Evolutionary conservation across 2,888 invertebrate species (phyloP), one percentile per base, ranked within the genome.

Genomic region (Oxytorus armatus): DNA sequence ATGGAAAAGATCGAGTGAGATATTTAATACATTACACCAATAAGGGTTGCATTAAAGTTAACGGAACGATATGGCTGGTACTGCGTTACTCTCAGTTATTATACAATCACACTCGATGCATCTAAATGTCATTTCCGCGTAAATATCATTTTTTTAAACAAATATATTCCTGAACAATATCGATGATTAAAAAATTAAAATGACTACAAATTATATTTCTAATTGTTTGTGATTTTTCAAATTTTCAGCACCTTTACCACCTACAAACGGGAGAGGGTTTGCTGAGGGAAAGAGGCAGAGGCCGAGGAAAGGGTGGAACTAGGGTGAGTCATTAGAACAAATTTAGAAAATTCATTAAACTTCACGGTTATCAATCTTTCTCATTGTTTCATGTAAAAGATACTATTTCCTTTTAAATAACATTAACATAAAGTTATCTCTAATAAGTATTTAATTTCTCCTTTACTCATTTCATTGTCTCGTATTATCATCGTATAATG

Each of bases 181-280:
- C 23, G 42, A 16, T n/a, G 11, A 42, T 47, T 74, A 66, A 74
- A 47, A 75, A 82, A 79, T 61, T 78, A 65, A 76, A 63, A 33
- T 73, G 78, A 81, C 14, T n/a, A n/a, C n/a, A n/a, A 39, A 66
- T 14, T 7, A 39, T 23, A 29, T 57, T 53, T 44, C n/a, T 18
- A n/a, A 11, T 36, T 29, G 57, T 77, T 61, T 51, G 65, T 49
- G 65, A 49, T 84, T 80, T 81, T 65, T 57, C 59, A 72, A n/a
- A 83, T 77, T 91, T 91, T 66, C 90, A 92, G 92, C 92, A 92
- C 85, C 87, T 92, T 79, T 92, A 92, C 83, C 91, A 92, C 80
- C 85, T 92, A 83, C 92, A 92, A 81, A 92, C 92, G 33, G 92
- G 91, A 68, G 92, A 92, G 75, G 92, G 92, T 73, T 86, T 91